Evolutionary conservation across 2,113 vertebrate species (phyloP), one percentile per base, ranked within the genome.

Genomic region (Rallus limicola): DNA sequence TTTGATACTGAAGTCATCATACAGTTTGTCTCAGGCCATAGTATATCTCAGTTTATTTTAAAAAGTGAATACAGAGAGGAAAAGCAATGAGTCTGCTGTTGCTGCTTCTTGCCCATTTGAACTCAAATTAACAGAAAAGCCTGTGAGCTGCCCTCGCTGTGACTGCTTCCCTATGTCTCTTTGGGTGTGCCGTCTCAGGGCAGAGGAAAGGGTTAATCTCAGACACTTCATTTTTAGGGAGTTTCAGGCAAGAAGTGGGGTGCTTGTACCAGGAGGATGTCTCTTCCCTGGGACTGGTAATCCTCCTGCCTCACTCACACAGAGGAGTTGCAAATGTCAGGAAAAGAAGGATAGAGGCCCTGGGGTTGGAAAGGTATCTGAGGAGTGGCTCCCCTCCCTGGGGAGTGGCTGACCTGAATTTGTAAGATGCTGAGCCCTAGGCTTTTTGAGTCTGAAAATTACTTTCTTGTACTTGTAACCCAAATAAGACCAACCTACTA

Each of bases 131-230:
- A 25, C 16, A 86, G 16, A 38, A 88, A 84, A 34, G 3, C 8
- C 19, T 13, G 2, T 4, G 13, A n/a, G 6, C 4, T 36, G 44
- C 29, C 20, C 71, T 87, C 85, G 28, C 33, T 50, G 10, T 33
- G 48, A 68, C 33, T 82, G 28, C 13, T 82, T 60, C 33, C 48
- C n/a, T 84, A 2, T 38, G 11, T 6, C 17, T 60, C 2, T 33
- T 59, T 0, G 0, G 13, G 2, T 19, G 20, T 63, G 38, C 11
- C 34, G 42, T 46, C 33, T 76, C 44, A 58, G 20, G 15, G 6
- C 62, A 85, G 58, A 56, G 23, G 34, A 76, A 67, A 64, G 20
- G 3, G 7, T 80, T 80, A 52, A 29, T 62, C 13, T 56, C 26
- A 56, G 34, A 29, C 13, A 12, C 2, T 64, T 42, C 11, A 13